These are phyloP conservation scores for Pteropus rufus DNA, from an alignment of 2,797 vertebrate species.

Conservation along the genomic window DNA sequence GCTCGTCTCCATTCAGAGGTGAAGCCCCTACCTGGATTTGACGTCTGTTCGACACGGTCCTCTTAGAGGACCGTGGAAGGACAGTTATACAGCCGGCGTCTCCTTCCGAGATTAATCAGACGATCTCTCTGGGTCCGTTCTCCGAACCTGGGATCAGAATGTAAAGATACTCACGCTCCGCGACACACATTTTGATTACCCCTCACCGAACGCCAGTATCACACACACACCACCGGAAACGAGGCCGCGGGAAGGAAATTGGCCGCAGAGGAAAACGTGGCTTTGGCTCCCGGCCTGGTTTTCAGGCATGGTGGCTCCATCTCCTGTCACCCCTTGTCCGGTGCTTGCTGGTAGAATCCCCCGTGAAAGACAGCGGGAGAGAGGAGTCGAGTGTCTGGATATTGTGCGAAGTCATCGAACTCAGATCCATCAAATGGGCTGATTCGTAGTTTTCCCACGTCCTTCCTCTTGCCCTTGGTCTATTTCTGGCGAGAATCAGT, in stretches of 20 bases:
- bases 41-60: not conserved
- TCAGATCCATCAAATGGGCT: not conserved
- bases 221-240: not conserved
- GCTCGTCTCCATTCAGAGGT: not conserved
- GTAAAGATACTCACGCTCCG: constrained; percentile 32
- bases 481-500: not conserved
- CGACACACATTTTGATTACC: constrained; percentile 42
- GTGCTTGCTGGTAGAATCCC: not conserved
- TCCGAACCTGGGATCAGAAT: constrained; percentile 65
- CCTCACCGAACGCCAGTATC: not conserved
- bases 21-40: not conserved
- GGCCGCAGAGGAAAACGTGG: not conserved
- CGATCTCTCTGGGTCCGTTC: constrained; percentile 22
- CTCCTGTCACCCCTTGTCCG: not conserved
- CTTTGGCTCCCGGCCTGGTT: not conserved
- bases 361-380: not conserved
- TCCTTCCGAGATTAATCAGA: constrained; percentile 51
- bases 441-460: not conserved
- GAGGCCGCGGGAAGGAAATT: not conserved
- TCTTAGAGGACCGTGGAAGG: constrained; percentile 8
- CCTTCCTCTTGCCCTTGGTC: not conserved
- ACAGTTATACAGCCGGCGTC: not conserved
- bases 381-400: not conserved
- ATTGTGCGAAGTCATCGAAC: not conserved
- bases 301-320: fast-evolving